These are phyloP conservation scores for Melitaea athalia DNA, from an alignment of 2,888 invertebrate species.

Conservation along the genomic window DNA sequence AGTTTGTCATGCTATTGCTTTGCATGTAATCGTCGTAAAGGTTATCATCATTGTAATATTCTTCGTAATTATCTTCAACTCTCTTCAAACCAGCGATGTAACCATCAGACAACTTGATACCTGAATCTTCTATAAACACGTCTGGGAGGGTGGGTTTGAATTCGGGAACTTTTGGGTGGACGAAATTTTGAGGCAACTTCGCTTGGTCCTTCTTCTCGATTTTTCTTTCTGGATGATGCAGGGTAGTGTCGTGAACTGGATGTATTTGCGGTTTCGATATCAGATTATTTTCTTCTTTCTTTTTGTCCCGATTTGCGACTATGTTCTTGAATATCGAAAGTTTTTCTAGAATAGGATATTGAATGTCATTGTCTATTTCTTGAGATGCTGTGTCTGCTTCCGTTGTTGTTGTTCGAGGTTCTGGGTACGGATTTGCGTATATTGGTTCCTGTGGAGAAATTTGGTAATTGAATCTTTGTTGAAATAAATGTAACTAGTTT, in stretches of 20 bases:
- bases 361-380: slow-evolving; percentile 54
- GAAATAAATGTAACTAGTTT: too few relatives aligned
- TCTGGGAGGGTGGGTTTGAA: slow-evolving; percentile 69
- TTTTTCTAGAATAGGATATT: slow-evolving; percentile 61
- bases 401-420: slow-evolving; percentile 38
- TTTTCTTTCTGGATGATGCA: slow-evolving; percentile 61
- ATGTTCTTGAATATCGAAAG: slow-evolving; percentile 69
- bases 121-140: slow-evolving; percentile 46
- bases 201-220: slow-evolving; percentile 74
- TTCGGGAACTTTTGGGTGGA: slow-evolving; percentile 50
- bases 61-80: slow-evolving; percentile 62
- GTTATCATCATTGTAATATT: slow-evolving; percentile 71
- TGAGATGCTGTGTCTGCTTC: slow-evolving; percentile 42
- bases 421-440: slow-evolving; percentile 50
- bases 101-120: slow-evolving; percentile 57
- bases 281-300: slow-evolving; percentile 48
- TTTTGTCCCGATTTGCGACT: slow-evolving; percentile 54
- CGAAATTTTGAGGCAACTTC: slow-evolving; percentile 41
- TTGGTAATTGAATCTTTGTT: too few relatives aligned
- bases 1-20: slow-evolving; percentile 73
- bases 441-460: slow-evolving; percentile 58
- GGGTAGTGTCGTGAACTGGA: slow-evolving; percentile 61
- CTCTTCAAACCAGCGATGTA: slow-evolving; percentile 54
- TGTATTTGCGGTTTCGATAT: slow-evolving; percentile 65
- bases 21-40: slow-evolving; percentile 75